These are phyloP conservation scores for Gavialis gangeticus DNA, from an alignment of 2,113 vertebrate species.

Conservation along the genomic window DNA sequence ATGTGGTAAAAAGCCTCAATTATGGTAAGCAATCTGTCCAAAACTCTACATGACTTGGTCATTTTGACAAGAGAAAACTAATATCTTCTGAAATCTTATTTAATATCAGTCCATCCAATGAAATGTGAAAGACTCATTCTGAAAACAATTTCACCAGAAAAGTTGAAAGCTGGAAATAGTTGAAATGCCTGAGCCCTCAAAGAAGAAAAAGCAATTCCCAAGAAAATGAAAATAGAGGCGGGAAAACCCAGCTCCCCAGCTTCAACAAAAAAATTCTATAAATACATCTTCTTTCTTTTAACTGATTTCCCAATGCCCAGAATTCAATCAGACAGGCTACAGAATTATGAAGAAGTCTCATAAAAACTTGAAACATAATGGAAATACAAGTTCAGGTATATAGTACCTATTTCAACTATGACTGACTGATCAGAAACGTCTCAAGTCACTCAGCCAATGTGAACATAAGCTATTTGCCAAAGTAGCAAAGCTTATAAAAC, in stretches of 20 bases:
- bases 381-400: conserved; percentile 11
- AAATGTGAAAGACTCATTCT: conserved; percentile 1
- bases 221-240: conserved; percentile 13
- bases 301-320: neutral
- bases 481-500: conserved; percentile 15
- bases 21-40: neutral
- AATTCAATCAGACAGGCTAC: neutral
- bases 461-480: conserved; percentile 26
- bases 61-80: conserved; percentile 10
- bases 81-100: conserved; percentile 1
- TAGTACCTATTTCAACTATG: conserved; percentile 6
- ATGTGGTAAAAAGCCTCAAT: conserved; percentile 7
- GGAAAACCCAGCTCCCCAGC: conserved; percentile 14
- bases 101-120: neutral
- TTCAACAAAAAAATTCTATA: neutral
- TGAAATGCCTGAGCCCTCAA: neutral
- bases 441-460: conserved; percentile 32
- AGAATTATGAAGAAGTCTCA: neutral
- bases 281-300: neutral
- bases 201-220: neutral
- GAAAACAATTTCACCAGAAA: conserved; percentile 9
- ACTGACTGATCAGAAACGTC: conserved; percentile 39
- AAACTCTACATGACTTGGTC: neutral
- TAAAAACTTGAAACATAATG: conserved; percentile 15
- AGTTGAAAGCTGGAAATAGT: conserved; percentile 17